These are phyloP conservation scores for Syrista parreyssii DNA, from an alignment of 2,888 invertebrate genomes.

Conservation along the genomic window DNA sequence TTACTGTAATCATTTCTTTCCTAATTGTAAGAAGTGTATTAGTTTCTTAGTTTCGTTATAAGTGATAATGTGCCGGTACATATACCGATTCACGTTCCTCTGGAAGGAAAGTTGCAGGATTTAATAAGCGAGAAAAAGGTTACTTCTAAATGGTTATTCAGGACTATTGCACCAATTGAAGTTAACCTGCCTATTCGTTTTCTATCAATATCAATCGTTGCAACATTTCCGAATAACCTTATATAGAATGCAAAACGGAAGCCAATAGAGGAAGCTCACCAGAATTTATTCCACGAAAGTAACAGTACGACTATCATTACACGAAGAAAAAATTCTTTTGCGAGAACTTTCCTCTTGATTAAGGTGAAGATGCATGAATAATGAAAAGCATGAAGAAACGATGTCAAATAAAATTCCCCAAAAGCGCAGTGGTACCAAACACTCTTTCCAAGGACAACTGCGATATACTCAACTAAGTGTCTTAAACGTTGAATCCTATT, in stretches of 20 bases:
- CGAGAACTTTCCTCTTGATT: neutral
- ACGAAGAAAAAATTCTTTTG: neutral
- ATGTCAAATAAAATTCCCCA: neutral
- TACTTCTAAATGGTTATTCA: constrained; percentile 10
- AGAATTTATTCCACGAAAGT: neutral
- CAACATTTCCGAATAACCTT: neutral
- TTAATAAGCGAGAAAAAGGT: constrained; percentile 17
- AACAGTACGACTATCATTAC: neutral
- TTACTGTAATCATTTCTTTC: neutral
- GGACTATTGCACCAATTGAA: neutral
- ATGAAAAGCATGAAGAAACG: constrained; percentile 33
- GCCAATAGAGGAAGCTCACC: neutral
- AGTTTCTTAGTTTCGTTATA: neutral
- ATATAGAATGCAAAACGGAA: neutral
- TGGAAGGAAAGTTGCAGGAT: neutral
- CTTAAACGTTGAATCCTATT: constrained; percentile 55
- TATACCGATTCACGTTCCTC: neutral
- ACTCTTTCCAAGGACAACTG: constrained; percentile 27
- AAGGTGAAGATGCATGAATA: neutral
- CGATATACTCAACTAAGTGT: constrained; percentile 53
- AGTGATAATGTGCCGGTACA: neutral
- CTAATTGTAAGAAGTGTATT: neutral
- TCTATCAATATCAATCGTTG: neutral
- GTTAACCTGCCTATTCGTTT: neutral
- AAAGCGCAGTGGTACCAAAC: neutral